Evolutionary conservation across 2,113 vertebrate genomes (phyloP).

Genomic region (Larimichthys crocea): DNA sequence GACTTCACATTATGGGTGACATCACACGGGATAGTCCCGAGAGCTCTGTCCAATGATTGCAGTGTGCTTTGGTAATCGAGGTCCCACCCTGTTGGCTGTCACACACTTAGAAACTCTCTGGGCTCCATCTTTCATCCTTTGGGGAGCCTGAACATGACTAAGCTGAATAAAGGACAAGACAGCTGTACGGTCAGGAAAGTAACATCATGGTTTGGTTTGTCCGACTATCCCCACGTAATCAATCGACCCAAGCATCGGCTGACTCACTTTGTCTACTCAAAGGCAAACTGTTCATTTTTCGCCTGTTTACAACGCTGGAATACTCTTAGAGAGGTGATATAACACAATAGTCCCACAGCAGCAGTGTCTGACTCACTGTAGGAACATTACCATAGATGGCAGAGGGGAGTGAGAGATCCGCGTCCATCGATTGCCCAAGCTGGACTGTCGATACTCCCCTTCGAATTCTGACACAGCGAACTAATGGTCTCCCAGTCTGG

Average conservation of each 20-base stretch:
- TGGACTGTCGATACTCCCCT: conserved; percentile 65
- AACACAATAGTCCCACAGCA: conserved; percentile 32
- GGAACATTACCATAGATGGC: conserved; percentile 36
- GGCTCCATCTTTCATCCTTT: conserved; percentile 29
- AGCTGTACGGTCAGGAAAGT: conserved; percentile 14
- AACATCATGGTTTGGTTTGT: conserved; percentile 16
- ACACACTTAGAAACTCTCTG: conserved; percentile 31
- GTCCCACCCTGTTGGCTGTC: conserved; percentile 68
- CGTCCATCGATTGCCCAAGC: conserved; percentile 58
- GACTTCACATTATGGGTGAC: conserved; percentile 62
- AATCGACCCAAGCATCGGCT: background rate
- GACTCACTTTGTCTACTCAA: conserved; percentile 15
- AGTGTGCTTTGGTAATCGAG: conserved; percentile 48
- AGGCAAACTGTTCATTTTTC: conserved; percentile 46
- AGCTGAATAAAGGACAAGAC: conserved; percentile 41
- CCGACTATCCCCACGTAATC: background rate
- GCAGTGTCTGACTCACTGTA: conserved; percentile 40
- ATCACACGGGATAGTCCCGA: conserved; percentile 69
- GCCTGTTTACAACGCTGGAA: conserved; percentile 27
- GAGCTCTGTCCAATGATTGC: conserved; percentile 58
- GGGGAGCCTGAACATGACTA: conserved; percentile 32
- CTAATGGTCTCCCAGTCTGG: conserved; percentile 59
- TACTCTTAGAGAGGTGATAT: background rate
- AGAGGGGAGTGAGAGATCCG: conserved; percentile 70
- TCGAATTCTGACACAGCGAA: conserved; percentile 65